Base-by-base conservation (phyloP, 2,888 invertebrate genomes). In the Monopis laevigella region DNA sequence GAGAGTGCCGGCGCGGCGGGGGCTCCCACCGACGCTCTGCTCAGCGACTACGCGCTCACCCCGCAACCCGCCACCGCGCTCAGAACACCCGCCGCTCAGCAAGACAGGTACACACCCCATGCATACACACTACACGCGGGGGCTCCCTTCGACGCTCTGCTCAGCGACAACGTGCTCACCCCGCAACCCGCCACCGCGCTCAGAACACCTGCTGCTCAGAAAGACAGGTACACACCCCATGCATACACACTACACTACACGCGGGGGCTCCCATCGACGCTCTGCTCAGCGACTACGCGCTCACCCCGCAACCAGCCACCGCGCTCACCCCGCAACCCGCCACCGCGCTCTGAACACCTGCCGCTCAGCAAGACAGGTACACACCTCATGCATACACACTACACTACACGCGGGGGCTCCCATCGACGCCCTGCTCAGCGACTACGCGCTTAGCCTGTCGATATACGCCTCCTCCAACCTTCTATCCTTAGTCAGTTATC, bases 11-110 rank as follows among this genome's bases (percentile, higher is more conserved):
- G 88, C 7, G 64, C 48, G 18, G 62, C 47, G 85, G 56, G 93
- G 88, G 47, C 84, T 74, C 86, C 92, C 1, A 93, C 96, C 0
- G 93, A 95, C 61, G 89, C 93, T 27, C 83, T 98, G 41, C 78
- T 98, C 5, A 92, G 93, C 11, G 96, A 98, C 70, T 98, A 98
- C 74, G 90, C 92, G 5, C 87, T 92, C 39, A 86, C 91, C 3
- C 88, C 88, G 1, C 83, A 85, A 48, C 84, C 83, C 16, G 78
- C 86, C 8, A 86, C 86, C 18, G 88, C 89, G 13, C 95, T 96
- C 1, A 84, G 96, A 44, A 97, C 97, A 1, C 96, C 96, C 2
- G 89, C 92, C 1, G 88, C 87, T 2, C 87, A 88, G 42, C 90
- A 90, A 8, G 96, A 97, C 70, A 86, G 87, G 60, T 85, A 11